Evolutionary conservation across 1,140 invertebrate species (phyloP).

Genomic region (Palaemon carinicauda): DNA sequence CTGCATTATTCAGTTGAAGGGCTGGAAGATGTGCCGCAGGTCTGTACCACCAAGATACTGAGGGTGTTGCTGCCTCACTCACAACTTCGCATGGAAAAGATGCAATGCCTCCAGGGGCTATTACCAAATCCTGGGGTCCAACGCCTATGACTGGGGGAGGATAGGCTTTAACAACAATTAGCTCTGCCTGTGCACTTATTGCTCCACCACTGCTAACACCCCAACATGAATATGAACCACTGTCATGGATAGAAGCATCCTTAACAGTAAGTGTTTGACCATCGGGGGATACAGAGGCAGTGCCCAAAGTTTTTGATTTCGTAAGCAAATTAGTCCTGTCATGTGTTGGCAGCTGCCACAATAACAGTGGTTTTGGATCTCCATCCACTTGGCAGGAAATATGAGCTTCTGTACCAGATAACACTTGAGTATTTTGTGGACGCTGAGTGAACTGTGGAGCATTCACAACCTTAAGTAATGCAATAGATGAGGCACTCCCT

Average conservation of each 20-base stretch:
- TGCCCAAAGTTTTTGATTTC: background rate
- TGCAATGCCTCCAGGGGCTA: background rate
- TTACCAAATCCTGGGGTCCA: conserved; percentile 12
- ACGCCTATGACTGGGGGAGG: conserved; percentile 26
- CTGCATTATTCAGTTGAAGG: background rate
- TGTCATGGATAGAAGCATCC: conserved; percentile 14
- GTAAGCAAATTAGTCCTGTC: conserved; percentile 22
- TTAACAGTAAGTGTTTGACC: background rate
- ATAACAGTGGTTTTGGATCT: conserved; percentile 11
- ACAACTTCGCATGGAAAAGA: conserved; percentile 35
- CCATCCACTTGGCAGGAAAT: conserved; percentile 20
- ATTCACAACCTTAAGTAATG: conserved; percentile 14
- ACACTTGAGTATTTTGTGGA: conserved; percentile 25
- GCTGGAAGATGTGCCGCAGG: background rate
- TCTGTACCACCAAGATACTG: conserved; percentile 19
- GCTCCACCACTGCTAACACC: conserved; percentile 34
- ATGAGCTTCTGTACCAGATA: background rate
- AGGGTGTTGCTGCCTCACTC: conserved; percentile 14
- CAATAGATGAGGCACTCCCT: background rate
- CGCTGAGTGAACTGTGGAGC: conserved; percentile 28
- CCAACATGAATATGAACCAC: conserved; percentile 27
- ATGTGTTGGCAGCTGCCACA: conserved; percentile 27
- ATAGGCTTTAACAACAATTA: background rate
- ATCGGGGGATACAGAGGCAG: conserved; percentile 1
- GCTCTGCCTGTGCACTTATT: conserved; percentile 11